Evolutionary conservation across 1,140 invertebrate species (phyloP).

Genomic region (Medauroidea extradentata): DNA sequence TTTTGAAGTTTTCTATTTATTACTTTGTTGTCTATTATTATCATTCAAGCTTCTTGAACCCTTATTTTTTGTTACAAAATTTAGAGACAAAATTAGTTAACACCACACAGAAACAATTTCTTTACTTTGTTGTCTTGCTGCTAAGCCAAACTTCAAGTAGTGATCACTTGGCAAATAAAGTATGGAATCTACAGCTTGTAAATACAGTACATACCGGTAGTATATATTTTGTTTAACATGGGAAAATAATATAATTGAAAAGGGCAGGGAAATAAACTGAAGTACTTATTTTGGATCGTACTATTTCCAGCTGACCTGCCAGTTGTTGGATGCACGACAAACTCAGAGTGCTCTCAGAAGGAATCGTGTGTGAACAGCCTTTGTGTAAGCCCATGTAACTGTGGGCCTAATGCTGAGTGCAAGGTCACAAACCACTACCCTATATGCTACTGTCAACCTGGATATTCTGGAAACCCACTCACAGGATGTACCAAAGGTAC

Average conservation of each 20-base stretch:
- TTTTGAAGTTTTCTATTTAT: too few relatives aligned
- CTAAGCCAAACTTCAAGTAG: too few relatives aligned
- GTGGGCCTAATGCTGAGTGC: conserved; percentile 77
- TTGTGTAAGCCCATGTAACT: conserved; percentile 79
- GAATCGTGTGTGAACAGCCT: conserved; percentile 74
- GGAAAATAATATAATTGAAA: background rate
- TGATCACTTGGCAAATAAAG: too few relatives aligned
- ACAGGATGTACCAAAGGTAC: conserved; percentile 68
- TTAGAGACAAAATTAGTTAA: too few relatives aligned
- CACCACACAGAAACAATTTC: too few relatives aligned
- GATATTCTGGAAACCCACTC: conserved; percentile 79
- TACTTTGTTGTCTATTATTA: too few relatives aligned
- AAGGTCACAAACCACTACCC: conserved; percentile 74
- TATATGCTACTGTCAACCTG: conserved; percentile 69
- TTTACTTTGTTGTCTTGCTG: too few relatives aligned
- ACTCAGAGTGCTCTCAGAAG: conserved; percentile 70
- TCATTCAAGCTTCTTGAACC: too few relatives aligned
- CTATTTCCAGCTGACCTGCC: conserved; percentile 42
- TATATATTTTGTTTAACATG: conserved; percentile 18
- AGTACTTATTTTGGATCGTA: conserved; percentile 37
- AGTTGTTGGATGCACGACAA: conserved; percentile 61
- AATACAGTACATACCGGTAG: too few relatives aligned
- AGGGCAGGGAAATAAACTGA: background rate
- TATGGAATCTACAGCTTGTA: too few relatives aligned
- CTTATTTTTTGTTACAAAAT: too few relatives aligned